Conservation (phyloP, 2,113 vertebrate genomes). For the Cephalopholis sonnerati region DNA sequence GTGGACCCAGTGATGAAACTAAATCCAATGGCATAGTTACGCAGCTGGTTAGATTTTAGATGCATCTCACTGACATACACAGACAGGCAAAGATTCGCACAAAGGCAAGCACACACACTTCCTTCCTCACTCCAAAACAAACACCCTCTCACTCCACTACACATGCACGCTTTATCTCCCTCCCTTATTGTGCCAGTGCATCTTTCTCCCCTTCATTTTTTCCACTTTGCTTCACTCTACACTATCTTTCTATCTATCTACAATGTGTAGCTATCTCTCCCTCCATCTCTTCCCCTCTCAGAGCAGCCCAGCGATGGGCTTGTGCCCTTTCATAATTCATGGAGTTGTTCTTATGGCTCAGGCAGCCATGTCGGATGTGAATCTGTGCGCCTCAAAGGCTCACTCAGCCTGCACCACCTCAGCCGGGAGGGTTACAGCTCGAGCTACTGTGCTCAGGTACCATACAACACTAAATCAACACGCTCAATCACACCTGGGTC, state of each 20-base stretch:
- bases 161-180: slow-evolving; percentile 49
- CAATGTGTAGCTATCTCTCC: slow-evolving; percentile 53
- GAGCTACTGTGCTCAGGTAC: slow-evolving; percentile 48
- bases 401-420: slow-evolving; percentile 50
- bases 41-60: slow-evolving; percentile 64
- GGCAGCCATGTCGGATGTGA: slow-evolving; percentile 75
- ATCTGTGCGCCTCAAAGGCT: slow-evolving; percentile 75
- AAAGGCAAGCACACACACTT: slow-evolving; percentile 40
- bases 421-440: slow-evolving; percentile 46
- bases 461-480: slow-evolving; percentile 51
- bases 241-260: slow-evolving; percentile 55
- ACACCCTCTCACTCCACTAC: slow-evolving; percentile 65
- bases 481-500: slow-evolving; percentile 45
- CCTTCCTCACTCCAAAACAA: slow-evolving; percentile 60
- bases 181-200: slow-evolving; percentile 43
- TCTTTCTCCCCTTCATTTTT: slow-evolving; percentile 42
- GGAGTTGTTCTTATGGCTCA: slow-evolving; percentile 77
- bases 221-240: slow-evolving; percentile 56
- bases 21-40: slow-evolving; percentile 45
- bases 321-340: slow-evolving; percentile 82
- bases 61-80: slow-evolving; percentile 13
- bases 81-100: slow-evolving; percentile 27
- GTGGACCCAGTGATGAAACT: slow-evolving; percentile 33
- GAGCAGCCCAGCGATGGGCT: slow-evolving; percentile 61
- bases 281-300: slow-evolving; percentile 36